Conservation (phyloP, 2,888 invertebrate species). For the Peribatodes rhomboidaria region DNA sequence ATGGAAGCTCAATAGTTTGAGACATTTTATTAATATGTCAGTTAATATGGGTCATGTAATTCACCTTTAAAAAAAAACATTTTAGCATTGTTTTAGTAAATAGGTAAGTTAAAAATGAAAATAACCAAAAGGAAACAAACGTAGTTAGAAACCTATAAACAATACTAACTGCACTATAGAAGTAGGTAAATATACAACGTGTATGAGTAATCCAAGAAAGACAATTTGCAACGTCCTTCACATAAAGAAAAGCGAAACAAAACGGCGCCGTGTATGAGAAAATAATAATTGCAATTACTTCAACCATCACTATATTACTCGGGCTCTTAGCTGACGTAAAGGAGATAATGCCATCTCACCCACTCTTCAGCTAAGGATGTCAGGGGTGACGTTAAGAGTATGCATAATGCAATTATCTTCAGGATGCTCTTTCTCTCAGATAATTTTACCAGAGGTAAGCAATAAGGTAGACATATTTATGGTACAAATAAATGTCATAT, state of each 20-base stretch:
- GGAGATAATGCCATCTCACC: neutral
- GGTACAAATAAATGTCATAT: too few relatives aligned
- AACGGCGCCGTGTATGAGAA: slow-evolving; percentile 34
- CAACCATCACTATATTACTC: slow-evolving; percentile 17
- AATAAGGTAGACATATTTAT: too few relatives aligned
- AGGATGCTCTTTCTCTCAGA: too few relatives aligned
- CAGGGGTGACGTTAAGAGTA: neutral
- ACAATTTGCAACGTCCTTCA: slow-evolving; percentile 38
- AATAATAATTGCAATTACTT: slow-evolving; percentile 32
- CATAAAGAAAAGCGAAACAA: slow-evolving; percentile 46
- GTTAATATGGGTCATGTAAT: too few relatives aligned
- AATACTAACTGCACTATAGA: neutral
- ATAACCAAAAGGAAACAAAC: neutral
- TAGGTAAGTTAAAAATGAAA: neutral
- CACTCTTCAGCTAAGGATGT: neutral
- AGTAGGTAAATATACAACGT: neutral
- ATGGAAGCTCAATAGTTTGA: too few relatives aligned
- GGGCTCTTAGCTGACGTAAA: neutral
- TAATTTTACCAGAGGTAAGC: too few relatives aligned
- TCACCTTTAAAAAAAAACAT: too few relatives aligned
- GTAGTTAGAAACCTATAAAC: neutral
- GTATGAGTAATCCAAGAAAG: slow-evolving; percentile 25
- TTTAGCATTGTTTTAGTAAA: too few relatives aligned
- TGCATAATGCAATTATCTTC: too few relatives aligned
- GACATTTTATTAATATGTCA: too few relatives aligned